A percentile compares a stretch with the other conserved stretches of the same genome.
Evolutionary conservation across 2,797 vertebrate species (phyloP).

Genomic region (Scolopax rusticola): DNA sequence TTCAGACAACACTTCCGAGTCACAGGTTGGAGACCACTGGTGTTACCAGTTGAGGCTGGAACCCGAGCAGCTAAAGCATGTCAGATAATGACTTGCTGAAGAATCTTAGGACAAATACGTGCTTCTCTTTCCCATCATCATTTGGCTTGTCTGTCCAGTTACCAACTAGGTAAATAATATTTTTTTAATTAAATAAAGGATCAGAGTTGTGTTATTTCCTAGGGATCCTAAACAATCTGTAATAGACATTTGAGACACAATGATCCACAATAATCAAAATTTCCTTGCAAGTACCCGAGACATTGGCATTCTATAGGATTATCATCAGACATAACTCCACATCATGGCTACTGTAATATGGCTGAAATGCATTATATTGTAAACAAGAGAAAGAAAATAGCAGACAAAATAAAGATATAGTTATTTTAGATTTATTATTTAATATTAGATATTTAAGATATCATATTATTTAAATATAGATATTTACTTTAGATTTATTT

Average conservation of each 20-base stretch:
- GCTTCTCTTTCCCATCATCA: background rate
- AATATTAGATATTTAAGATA: too few relatives aligned
- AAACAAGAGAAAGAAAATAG: background rate
- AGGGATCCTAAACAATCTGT: background rate
- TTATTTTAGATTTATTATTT: too few relatives aligned
- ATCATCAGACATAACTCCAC: fast-evolving
- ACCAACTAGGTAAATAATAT: background rate
- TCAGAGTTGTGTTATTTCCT: background rate
- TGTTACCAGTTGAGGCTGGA: background rate
- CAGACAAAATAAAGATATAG: background rate
- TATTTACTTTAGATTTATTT: too few relatives aligned
- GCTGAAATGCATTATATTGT: background rate
- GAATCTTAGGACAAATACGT: fast-evolving
- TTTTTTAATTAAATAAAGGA: background rate
- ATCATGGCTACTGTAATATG: background rate
- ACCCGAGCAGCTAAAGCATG: background rate
- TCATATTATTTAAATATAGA: too few relatives aligned
- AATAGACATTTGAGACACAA: background rate
- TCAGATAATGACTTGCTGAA: too few relatives aligned
- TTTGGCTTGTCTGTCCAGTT: background rate
- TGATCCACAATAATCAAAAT: background rate
- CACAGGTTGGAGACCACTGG: background rate
- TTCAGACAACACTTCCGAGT: background rate
- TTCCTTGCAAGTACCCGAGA: background rate
- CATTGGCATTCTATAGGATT: background rate